phyloP scores from a whole-genome alignment of 2,113 vertebrate genomes.

The Aythya baeri region DNA sequence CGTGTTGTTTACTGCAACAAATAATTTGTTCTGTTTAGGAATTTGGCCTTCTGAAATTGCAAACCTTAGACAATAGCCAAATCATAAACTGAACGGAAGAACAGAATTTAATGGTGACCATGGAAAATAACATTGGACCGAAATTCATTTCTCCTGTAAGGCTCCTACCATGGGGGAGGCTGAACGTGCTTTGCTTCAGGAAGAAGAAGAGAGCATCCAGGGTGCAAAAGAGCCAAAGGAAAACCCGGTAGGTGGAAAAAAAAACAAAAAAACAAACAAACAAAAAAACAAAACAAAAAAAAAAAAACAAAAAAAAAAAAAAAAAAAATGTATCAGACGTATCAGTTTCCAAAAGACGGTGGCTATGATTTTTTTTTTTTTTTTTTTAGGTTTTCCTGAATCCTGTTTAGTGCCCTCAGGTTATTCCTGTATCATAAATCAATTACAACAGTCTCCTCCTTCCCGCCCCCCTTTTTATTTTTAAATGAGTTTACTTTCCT shows the following conservation, averaged over 20 bases:
- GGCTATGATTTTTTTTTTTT: too few relatives aligned
- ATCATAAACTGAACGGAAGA: background rate
- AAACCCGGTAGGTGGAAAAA: background rate
- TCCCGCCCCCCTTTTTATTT: background rate
- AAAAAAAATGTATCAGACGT: too few relatives aligned
- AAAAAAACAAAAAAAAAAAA: background rate
- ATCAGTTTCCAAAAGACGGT: background rate
- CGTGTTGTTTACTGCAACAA: background rate
- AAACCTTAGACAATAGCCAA: background rate
- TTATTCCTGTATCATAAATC: background rate
- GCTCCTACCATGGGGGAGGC: background rate
- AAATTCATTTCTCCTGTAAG: background rate
- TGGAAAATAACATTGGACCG: background rate
- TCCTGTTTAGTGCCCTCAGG: background rate
- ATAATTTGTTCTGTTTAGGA: background rate
- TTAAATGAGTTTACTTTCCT: background rate
- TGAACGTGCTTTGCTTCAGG: background rate
- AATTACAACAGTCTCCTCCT: background rate
- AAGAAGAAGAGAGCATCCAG: background rate
- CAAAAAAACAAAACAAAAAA: too few relatives aligned
- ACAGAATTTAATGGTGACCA: background rate
- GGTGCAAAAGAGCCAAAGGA: background rate
- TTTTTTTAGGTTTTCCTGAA: background rate
- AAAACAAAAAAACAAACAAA: too few relatives aligned
- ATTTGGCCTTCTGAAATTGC: background rate